Evolutionary conservation across 2,113 vertebrate genomes (phyloP).

Genomic region (Riparia riparia): DNA sequence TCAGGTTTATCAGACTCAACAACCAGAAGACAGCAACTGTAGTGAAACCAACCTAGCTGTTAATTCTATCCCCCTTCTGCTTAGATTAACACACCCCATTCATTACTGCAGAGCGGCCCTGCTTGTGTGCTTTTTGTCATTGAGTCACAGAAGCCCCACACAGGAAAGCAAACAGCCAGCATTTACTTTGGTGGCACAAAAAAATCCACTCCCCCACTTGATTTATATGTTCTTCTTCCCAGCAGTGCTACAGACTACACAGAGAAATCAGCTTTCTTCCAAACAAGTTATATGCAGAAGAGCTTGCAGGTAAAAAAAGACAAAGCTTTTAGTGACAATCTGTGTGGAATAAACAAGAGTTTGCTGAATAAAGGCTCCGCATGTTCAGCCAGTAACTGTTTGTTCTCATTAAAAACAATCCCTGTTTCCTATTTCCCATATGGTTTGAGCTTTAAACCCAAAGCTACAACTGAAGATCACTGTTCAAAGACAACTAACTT

Average conservation of each 20-base stretch:
- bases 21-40: background rate
- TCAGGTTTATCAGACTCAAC: background rate
- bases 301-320: background rate
- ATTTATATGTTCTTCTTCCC: background rate
- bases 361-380: background rate
- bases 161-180: background rate
- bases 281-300: background rate
- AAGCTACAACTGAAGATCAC: background rate
- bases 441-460: background rate
- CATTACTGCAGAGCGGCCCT: background rate
- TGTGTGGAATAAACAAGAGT: background rate
- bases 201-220: background rate
- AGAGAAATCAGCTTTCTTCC: background rate
- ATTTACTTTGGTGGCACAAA: background rate
- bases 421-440: background rate
- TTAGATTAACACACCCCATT: background rate
- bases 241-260: background rate
- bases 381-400: background rate
- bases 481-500: background rate
- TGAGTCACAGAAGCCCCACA: background rate
- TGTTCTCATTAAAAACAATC: background rate
- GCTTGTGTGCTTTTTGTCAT: rapidly evolving
- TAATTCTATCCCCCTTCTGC: background rate
- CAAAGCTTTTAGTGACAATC: background rate
- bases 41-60: rapidly evolving